Percentiles rank a stretch among this genome's conserved stretches.
Conservation (phyloP, 2,797 vertebrate species). For the Pyrocephalus nanus region DNA sequence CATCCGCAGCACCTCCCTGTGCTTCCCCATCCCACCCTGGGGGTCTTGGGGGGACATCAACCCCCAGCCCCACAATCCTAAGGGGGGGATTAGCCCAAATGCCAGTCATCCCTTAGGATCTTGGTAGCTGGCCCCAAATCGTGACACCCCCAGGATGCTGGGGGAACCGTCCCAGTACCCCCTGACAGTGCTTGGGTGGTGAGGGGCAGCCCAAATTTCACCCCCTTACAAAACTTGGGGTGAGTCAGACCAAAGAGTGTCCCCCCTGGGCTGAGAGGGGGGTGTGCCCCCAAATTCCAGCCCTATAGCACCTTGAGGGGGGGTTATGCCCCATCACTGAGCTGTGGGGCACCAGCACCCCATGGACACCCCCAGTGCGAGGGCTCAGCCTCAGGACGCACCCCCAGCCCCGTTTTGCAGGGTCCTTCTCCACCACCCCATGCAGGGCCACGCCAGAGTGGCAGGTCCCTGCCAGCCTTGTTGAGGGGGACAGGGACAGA, state of each 20-base stretch:
- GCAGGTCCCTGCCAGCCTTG: no score
- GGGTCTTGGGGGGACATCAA: not conserved
- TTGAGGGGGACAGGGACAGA: rapidly evolving
- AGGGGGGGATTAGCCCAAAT: not conserved
- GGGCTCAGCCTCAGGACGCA: not conserved
- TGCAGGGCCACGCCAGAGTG: not conserved
- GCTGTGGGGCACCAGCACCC: not conserved
- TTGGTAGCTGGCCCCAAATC: not conserved
- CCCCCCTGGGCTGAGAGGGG: rapidly evolving
- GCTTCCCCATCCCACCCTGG: no score
- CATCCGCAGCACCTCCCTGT: rapidly evolving
- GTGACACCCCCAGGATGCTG: rapidly evolving
- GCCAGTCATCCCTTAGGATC: not conserved
- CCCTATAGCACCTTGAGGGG: rapidly evolving
- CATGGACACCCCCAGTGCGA: rapidly evolving
- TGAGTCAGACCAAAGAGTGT: not conserved
- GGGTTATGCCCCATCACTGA: rapidly evolving
- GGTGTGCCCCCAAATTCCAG: not conserved
- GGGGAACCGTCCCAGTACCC: rapidly evolving
- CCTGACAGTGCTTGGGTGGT: rapidly evolving
- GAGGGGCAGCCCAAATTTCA: not conserved
- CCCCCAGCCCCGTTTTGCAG: not conserved
- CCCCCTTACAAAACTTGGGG: rapidly evolving
- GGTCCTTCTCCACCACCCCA: not conserved
- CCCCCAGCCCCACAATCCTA: no score